A percentile compares a stretch with the other conserved stretches of the same genome.
Evolutionary conservation across 2,113 vertebrate genomes (phyloP).

Genomic region (Diadophis punctatus): DNA sequence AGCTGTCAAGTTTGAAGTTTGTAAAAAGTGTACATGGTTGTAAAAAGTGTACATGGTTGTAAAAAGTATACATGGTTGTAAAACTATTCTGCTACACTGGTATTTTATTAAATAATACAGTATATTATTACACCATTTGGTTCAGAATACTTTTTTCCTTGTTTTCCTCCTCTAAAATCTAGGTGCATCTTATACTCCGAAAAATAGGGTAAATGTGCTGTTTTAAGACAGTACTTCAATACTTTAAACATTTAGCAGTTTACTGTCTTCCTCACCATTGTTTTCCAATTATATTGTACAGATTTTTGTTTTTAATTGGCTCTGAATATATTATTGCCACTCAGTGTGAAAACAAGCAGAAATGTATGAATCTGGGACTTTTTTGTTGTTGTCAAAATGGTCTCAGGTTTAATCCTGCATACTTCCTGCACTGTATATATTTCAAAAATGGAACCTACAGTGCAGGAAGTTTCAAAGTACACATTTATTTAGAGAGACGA

Average conservation of each 20-base stretch:
- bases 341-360: background rate
- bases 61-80: too few relatives aligned
- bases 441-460: too few relatives aligned
- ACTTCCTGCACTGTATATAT: background rate
- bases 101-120: too few relatives aligned
- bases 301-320: background rate
- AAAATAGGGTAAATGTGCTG: background rate
- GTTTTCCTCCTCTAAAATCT: too few relatives aligned
- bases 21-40: too few relatives aligned
- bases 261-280: background rate
- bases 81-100: too few relatives aligned
- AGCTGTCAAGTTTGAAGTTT: too few relatives aligned
- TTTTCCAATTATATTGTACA: conserved; percentile 12
- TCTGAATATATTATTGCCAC: background rate
- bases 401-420: background rate
- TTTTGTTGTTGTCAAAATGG: background rate
- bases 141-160: too few relatives aligned
- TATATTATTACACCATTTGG: too few relatives aligned
- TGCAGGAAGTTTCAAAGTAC: background rate
- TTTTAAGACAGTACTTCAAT: background rate
- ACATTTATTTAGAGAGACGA: background rate
- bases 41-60: too few relatives aligned
- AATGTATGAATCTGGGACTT: background rate
- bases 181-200: too few relatives aligned
- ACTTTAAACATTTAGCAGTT: background rate